Evolutionary conservation across 2,113 vertebrate genomes (phyloP), one percentile per base, ranked within the genome.

Genomic region (Microcebus murinus): DNA sequence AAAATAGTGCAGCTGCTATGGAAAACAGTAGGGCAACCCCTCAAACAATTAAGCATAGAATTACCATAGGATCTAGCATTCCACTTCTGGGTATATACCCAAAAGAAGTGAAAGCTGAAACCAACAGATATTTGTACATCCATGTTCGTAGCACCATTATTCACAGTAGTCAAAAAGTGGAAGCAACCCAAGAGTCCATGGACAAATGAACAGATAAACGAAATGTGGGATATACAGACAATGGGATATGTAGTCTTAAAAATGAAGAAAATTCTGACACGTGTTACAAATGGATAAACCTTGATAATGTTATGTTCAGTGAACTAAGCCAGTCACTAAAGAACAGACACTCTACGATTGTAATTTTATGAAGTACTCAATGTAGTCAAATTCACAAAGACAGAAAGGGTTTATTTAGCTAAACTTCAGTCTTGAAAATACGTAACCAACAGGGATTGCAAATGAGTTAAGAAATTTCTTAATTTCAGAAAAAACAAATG

Each of bases 351-450:
- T 57, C 3, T 77, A 70, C 65, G 55, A 89, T 50, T 73, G 11
- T 39, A 68, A n/a, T 36, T 70, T 45, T 29, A 23, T 63, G 45
- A 93, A 12, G 27, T 65, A 48, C 10, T 4, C 29, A 36, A 31
- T 27, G n/a, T 45, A 42, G 50, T 52, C 36, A 85, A 55, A 55
- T 80, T 93, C 13, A n/a, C n/a, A 55, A 34, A 96, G 18, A 84
- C 20, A n/a, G 50, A 77, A 50, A 85, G 61, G 14, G 27, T 59
- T 61, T 90, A 86, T 52, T 93, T 29, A 87, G n/a, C 20, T 79
- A 79, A 91, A 1, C 39, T 90, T 82, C 63, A 42, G 14, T 93
- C 59, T 70, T 77, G 34, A 93, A 96, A 83, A 71, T 77, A 39
- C 76, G 21, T 82, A 93, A 82, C 25, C 29, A 67, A 36, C 29